A percentile compares a stretch with the other conserved stretches of the same genome.
These are phyloP conservation scores for Julus scandinavius DNA, from an alignment of 2,888 invertebrate genomes.

Conservation along the genomic window DNA sequence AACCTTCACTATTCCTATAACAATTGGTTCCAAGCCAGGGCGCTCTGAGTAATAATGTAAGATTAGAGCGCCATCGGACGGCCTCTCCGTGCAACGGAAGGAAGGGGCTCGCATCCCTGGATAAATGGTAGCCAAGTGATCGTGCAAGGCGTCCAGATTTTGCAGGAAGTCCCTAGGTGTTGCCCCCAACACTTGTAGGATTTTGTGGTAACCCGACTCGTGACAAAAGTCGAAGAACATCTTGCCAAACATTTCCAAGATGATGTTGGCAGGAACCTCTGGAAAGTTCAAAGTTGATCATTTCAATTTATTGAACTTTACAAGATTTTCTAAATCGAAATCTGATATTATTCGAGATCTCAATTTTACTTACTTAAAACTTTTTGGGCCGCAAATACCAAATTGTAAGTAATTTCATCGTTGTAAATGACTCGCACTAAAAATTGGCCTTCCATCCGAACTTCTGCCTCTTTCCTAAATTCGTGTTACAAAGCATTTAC, in stretches of 20 bases:
- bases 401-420: slow-evolving; percentile 92
- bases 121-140: slow-evolving; percentile 91
- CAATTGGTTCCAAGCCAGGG: slow-evolving; percentile 92
- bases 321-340: too few species aligned
- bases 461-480: slow-evolving; percentile 88
- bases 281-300: slow-evolving; percentile 58
- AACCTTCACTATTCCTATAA: slow-evolving; percentile 97
- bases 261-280: slow-evolving; percentile 91
- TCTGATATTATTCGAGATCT: neutral
- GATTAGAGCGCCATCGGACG: slow-evolving; percentile 87
- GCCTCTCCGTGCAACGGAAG: slow-evolving; percentile 91
- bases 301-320: neutral
- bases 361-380: slow-evolving; percentile 79
- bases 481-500: neutral
- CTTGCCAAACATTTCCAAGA: slow-evolving; percentile 90
- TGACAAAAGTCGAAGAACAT: slow-evolving; percentile 97
- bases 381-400: slow-evolving; percentile 91
- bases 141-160: slow-evolving; percentile 96
- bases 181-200: slow-evolving; percentile 91
- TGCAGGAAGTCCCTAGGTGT: slow-evolving; percentile 94
- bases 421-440: slow-evolving; percentile 94
- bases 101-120: slow-evolving; percentile 96
- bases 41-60: slow-evolving; percentile 97
- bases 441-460: slow-evolving; percentile 95
- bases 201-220: slow-evolving; percentile 96